Conservation (phyloP, 1,140 invertebrate species). For the Papilio aristodemus region DNA sequence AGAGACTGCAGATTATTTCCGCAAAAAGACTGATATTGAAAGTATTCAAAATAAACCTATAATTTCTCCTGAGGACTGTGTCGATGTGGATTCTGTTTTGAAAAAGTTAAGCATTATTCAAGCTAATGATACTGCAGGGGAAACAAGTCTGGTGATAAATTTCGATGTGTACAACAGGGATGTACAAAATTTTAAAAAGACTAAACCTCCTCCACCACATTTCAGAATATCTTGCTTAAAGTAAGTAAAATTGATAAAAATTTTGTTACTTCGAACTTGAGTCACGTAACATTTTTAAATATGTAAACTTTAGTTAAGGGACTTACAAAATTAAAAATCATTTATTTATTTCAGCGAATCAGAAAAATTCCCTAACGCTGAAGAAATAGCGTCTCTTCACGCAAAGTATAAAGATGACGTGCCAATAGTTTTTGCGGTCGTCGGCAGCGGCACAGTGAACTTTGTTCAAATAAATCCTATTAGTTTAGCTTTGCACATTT, state of each 20-base stretch:
- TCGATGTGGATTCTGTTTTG: slow-evolving; percentile 54
- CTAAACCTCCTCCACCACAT: slow-evolving; percentile 60
- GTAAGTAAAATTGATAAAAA: slow-evolving; percentile 52
- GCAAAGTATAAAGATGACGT: slow-evolving; percentile 53
- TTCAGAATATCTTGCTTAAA: slow-evolving; percentile 66
- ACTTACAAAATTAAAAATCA: no score
- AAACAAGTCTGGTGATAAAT: slow-evolving; percentile 55
- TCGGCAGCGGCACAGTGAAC: slow-evolving; percentile 53
- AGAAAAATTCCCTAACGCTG: slow-evolving; percentile 46
- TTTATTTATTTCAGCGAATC: slow-evolving; percentile 56
- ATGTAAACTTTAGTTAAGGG: no score
- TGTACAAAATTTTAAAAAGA: slow-evolving; percentile 71
- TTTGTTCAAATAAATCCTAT: slow-evolving; percentile 63
- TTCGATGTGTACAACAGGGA: slow-evolving; percentile 75
- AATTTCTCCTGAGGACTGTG: slow-evolving; percentile 61
- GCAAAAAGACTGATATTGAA: slow-evolving; percentile 42
- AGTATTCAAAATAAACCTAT: slow-evolving; percentile 40
- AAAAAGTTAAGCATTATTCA: slow-evolving; percentile 66
- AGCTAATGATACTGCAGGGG: slow-evolving; percentile 39
- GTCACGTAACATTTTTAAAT: no score
- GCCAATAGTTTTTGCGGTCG: slow-evolving; percentile 58
- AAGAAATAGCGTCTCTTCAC: slow-evolving; percentile 50
- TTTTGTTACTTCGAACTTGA: neutral
- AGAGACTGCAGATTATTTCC: slow-evolving; percentile 51
- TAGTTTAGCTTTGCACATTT: slow-evolving; percentile 57